Evolutionary conservation across 2,797 vertebrate genomes (phyloP).

Genomic region (Hyperoplus lanceolatus): DNA sequence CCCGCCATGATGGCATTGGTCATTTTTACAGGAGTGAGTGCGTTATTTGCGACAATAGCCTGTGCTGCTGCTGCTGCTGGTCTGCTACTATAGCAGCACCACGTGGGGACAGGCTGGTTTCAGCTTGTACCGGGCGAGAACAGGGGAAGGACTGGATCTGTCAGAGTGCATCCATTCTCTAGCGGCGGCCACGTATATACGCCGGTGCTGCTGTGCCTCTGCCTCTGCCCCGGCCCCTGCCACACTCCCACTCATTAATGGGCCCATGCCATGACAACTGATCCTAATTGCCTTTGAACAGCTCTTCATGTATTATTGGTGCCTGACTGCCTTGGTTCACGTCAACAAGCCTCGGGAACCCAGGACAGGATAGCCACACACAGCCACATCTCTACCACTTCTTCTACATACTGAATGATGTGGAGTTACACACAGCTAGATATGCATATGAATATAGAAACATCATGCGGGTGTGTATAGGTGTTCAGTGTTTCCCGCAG

Average conservation of each 20-base stretch:
- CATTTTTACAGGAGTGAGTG: constrained; percentile 90
- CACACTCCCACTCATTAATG: constrained; percentile 96
- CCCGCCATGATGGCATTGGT: constrained; percentile 84
- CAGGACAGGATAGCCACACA: constrained; percentile 84
- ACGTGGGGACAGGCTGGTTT: constrained; percentile 92
- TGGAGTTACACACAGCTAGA: constrained; percentile 4
- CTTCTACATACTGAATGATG: constrained; percentile 36
- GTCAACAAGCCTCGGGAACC: constrained; percentile 92
- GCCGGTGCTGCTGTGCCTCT: constrained; percentile 65
- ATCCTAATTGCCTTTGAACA: constrained; percentile 99
- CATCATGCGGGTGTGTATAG: constrained; percentile 23
- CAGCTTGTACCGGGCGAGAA: constrained; percentile 94
- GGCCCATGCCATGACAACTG: constrained; percentile 95
- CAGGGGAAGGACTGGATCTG: constrained; percentile 95
- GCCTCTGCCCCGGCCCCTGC: constrained; percentile 84
- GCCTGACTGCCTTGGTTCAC: constrained; percentile 94
- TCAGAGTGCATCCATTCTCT: constrained; percentile 93
- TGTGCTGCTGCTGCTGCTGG: constrained; percentile 73
- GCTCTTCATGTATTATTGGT: constrained; percentile 98
- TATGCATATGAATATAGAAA: constrained; percentile 38
- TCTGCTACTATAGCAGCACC: constrained; percentile 78
- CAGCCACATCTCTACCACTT: constrained; percentile 68
- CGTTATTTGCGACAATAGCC: constrained; percentile 89
- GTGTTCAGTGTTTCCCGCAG: no score
- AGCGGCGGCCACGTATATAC: constrained; percentile 39